Conservation (phyloP, 1,140 invertebrate genomes). For the Aphelinus certus region DNA sequence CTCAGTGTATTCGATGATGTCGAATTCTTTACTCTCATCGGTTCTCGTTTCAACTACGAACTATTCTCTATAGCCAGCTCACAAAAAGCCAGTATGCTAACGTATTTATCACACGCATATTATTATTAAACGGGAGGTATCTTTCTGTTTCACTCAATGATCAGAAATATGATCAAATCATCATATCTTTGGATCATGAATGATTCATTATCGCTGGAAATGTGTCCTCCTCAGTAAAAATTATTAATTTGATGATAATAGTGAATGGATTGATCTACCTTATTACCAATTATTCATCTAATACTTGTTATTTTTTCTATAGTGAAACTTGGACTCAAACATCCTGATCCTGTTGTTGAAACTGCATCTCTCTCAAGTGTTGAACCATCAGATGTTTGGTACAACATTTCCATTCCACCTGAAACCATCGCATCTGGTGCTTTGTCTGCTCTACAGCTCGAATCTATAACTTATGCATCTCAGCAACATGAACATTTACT, state of each 20-base stretch:
- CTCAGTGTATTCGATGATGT: no score
- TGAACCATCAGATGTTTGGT: slow-evolving; percentile 93
- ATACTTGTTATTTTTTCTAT: slow-evolving; percentile 40
- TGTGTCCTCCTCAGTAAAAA: no score
- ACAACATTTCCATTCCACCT: slow-evolving; percentile 86
- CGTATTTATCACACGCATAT: no score
- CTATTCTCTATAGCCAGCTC: no score
- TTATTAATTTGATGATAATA: background rate
- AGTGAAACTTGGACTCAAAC: slow-evolving; percentile 94
- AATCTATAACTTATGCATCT: slow-evolving; percentile 95
- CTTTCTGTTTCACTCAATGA: no score
- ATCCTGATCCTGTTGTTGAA: slow-evolving; percentile 99
- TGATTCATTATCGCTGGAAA: no score
- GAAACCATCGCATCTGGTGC: slow-evolving; percentile 85
- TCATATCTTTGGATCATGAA: no score
- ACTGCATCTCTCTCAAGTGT: slow-evolving; percentile 97
- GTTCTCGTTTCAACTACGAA: no score
- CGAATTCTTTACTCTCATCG: no score
- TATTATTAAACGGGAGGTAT: no score
- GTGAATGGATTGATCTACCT: slow-evolving; percentile 17
- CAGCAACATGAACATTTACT: slow-evolving; percentile 95
- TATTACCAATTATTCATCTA: background rate
- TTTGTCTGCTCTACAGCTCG: slow-evolving; percentile 95
- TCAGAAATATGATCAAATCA: no score
- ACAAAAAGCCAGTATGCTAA: no score